Base-by-base conservation (phyloP, 2,888 invertebrate species). In the Gandaritis pyraliata region DNA sequence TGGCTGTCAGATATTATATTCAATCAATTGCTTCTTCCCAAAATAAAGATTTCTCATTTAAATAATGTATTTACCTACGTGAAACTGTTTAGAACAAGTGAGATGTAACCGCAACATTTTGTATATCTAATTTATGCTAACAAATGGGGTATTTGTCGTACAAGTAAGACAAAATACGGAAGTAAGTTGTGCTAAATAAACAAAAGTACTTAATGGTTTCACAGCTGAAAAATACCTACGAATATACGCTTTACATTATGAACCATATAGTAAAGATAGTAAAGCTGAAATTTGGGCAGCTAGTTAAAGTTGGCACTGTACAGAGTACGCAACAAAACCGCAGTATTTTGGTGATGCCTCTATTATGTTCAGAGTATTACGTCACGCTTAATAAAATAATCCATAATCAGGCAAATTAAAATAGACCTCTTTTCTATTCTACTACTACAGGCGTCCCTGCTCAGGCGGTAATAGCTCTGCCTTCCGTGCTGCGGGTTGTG, bases 151-250 rank as follows among this genome's bases (percentile, higher is more conserved):
- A 43, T 54, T 48, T 49, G 49, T 41, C 48, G 41, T 39, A 46
- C 48, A 30, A 16, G 23, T 54, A 49, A 60, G 38, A 59, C 33
- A 30, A 43, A 33, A 54, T 29, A 43, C 45, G n/a, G n/a, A 43
- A 45, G 53, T 59, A 48, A 53, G 18, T 52, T 58, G 16, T 29
- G 39, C 33, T 52, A 52, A 58, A 58, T 58, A 52, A 58, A 58
- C 36, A 46, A 38, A 45, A 50, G 12, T 46, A 38, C 38, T 46
- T 33, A 46, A 51, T 50, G 50, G 38, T 45, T 16, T 46, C 36
- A 36, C 55, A 29, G 30, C 56, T 45, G 50, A 50, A 57, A 57
- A 57, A 50, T 50, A n/a, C n/a, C n/a, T n/a, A 45, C 16, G 15
- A 23, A 11, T 57, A 33, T 50, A 30, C 33, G 6, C 41, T 8